These are phyloP conservation scores for Cheilosia urbana DNA, from an alignment of 2,888 invertebrate species.

Conservation along the genomic window DNA sequence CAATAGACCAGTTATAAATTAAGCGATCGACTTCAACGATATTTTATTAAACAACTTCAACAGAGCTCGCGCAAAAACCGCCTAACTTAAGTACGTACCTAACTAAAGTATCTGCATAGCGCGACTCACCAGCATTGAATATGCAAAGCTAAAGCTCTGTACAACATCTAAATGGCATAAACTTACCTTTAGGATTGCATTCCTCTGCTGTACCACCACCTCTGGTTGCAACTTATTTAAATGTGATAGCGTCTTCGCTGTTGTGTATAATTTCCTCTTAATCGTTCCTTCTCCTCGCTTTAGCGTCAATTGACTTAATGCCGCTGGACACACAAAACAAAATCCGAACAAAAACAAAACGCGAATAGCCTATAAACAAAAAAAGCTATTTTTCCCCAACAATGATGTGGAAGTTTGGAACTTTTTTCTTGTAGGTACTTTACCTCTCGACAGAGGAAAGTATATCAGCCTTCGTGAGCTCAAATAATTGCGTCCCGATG, in stretches of 20 bases:
- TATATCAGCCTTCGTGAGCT: conserved; percentile 53
- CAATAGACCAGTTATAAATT: conserved; percentile 39
- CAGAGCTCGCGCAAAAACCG: conserved; percentile 19
- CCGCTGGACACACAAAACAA: conserved; percentile 60
- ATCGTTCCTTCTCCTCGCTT: conserved; percentile 41
- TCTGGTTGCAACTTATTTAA: conserved; percentile 60
- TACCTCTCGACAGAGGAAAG: conserved; percentile 39
- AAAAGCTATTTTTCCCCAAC: conserved; percentile 15
- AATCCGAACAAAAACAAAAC: conserved; percentile 42
- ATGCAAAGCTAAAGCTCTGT: conserved; percentile 39
- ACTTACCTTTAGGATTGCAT: conserved; percentile 71
- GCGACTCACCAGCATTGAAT: conserved; percentile 19
- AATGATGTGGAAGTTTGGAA: not conserved
- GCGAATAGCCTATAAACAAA: conserved; percentile 26
- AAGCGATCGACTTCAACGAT: conserved; percentile 19
- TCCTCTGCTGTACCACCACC: conserved; percentile 55
- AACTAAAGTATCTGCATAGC: conserved; percentile 6
- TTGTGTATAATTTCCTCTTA: conserved; percentile 36
- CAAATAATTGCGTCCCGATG: conserved; percentile 63
- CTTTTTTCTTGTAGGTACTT: conserved; percentile 15
- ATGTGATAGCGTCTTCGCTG: conserved; percentile 65
- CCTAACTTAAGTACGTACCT: conserved; percentile 15
- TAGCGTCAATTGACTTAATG: conserved; percentile 63
- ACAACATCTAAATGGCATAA: conserved; percentile 59
- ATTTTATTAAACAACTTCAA: conserved; percentile 4